Percentiles rank a stretch among this genome's conserved stretches.
These are phyloP conservation scores for Pterocles gutturalis DNA, from an alignment of 2,113 vertebrate species.

Conservation along the genomic window DNA sequence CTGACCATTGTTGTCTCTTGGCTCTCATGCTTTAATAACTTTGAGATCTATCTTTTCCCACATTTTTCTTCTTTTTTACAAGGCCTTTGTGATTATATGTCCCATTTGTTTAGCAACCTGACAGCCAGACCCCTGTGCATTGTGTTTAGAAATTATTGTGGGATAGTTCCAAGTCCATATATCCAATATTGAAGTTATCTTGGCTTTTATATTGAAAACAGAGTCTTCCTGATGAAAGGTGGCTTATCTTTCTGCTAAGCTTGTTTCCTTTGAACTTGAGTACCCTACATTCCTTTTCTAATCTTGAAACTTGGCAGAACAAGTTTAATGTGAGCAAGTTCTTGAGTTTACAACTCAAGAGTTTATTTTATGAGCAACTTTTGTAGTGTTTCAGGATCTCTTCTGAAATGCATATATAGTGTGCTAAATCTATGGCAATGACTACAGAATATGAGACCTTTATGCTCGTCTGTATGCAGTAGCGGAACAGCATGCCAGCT, in stretches of 20 bases:
- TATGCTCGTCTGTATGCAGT: background rate
- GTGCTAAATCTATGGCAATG: background rate
- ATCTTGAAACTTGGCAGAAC: background rate
- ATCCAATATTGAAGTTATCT: background rate
- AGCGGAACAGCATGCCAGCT: background rate
- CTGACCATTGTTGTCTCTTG: background rate
- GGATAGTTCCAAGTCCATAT: background rate
- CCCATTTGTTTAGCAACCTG: background rate
- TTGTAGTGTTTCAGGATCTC: background rate
- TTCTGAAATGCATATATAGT: background rate
- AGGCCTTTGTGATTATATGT: background rate
- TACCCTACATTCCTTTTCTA: background rate
- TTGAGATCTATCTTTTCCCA: background rate
- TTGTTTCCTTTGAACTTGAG: background rate
- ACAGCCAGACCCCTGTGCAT: background rate
- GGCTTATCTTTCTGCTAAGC: background rate
- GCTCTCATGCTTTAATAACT: background rate
- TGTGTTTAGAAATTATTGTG: background rate
- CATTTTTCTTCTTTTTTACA: background rate
- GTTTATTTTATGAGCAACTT: background rate
- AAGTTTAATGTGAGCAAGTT: background rate
- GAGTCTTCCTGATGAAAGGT: background rate
- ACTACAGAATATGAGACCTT: background rate
- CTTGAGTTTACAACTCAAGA: background rate
- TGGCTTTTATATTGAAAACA: background rate